Conservation (phyloP, 1,140 invertebrate species). For the Dinoponera quadriceps region DNA sequence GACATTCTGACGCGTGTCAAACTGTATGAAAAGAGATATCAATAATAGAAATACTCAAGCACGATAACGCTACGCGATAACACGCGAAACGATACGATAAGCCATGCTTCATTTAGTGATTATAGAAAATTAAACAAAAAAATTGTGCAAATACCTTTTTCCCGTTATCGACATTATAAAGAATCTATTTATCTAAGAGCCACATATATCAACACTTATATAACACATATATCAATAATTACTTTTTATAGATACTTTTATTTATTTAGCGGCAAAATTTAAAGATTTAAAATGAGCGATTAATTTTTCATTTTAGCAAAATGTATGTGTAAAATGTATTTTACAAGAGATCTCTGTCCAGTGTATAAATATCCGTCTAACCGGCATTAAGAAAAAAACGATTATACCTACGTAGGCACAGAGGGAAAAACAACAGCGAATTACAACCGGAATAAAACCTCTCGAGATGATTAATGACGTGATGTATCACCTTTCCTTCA, state of each 20-base stretch:
- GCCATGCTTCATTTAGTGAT: constrained; percentile 54
- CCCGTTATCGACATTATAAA: constrained; percentile 26
- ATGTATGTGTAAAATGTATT: not conserved
- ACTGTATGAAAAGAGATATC: constrained; percentile 36
- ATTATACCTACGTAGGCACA: not conserved
- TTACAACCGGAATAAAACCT: constrained; percentile 20
- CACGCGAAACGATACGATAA: constrained; percentile 66
- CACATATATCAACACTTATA: constrained; percentile 18
- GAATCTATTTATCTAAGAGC: not conserved
- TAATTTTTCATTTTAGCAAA: not conserved
- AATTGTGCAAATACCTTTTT: constrained; percentile 39
- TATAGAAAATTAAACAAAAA: constrained; percentile 51
- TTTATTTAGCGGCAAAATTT: not conserved
- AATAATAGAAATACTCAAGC: constrained; percentile 68
- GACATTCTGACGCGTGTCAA: constrained; percentile 39
- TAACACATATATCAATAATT: too few relatives aligned
- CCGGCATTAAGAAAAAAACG: not conserved
- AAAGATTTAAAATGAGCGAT: not conserved
- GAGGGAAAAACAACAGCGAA: not conserved
- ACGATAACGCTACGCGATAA: constrained; percentile 68
- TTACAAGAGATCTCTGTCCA: not conserved
- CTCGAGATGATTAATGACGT: constrained; percentile 53
- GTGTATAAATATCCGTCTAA: not conserved
- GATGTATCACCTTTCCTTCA: constrained; percentile 19
- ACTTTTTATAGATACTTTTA: not conserved